Evolutionary conservation across 2,113 vertebrate genomes (phyloP), one percentile per base, ranked within the genome.

Genomic region (Scytalopus superciliaris): DNA sequence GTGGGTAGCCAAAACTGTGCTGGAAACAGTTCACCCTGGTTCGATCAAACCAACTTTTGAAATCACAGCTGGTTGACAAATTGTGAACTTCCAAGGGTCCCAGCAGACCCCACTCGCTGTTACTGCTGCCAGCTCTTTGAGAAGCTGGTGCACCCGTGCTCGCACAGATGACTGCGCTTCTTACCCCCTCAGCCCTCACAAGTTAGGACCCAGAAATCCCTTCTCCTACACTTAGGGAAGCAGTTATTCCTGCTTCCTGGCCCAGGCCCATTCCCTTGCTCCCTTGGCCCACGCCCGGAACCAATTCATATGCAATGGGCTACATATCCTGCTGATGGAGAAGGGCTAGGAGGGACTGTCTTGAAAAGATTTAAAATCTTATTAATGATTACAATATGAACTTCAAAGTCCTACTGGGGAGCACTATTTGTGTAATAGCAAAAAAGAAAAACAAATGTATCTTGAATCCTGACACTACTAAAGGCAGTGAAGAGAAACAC

Each of bases 381-480:
- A 97, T 96, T 96, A 96, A 97, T 89, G 44, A 96, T 92, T 90
- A 96, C 94, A 96, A 81, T 85, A 92, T 52, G 19, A 86, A 88
- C 90, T 94, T 96, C 94, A 96, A 96, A 97, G 91, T 96, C 79
- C 84, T 95, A 57, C 91, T 95, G 87, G 81, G 77, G 42, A 95
- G 81, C 69, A 72, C 53, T 68, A 95, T 95, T 94, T 89, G 64
- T 94, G 88, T 93, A 95, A 96, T 25, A 76, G 90, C 93, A 94
- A 87, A 88, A 86, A 93, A 95, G 83, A 87, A 96, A 97, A 97
- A 92, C 82, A 95, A 95, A 93, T 81, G 92, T 96, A 93, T 96
- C 76, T 94, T 93, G 88, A 94, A 94, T 93, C 47, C 47, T 93
- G 76, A 90, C 83, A 90, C 52, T 59, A 50, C 76, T 88, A 75